phyloP scores from a whole-genome alignment of 37 sponge, comb jelly and placozoan species.

The Ianthella basta region DNA sequence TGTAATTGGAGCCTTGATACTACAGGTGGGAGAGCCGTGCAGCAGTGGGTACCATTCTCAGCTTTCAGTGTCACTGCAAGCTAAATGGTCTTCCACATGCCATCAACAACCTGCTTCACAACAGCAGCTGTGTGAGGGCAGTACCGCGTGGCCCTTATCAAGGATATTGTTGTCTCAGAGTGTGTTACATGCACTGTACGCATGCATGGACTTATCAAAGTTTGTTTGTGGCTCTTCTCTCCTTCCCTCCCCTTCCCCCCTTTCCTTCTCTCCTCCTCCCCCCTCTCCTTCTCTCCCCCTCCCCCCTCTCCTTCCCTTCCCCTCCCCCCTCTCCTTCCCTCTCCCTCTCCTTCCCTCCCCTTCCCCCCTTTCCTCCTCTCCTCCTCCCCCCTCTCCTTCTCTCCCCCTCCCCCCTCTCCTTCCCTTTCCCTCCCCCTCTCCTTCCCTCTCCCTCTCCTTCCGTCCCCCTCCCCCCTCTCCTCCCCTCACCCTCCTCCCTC shows the following conservation, averaged over 20 bases:
- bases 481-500: background rate
- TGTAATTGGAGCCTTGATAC: background rate
- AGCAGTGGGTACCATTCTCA: background rate
- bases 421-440: background rate
- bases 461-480: too few relatives aligned
- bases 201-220: too few relatives aligned
- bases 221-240: too few relatives aligned
- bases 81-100: too few relatives aligned
- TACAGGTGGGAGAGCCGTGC: background rate
- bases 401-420: background rate
- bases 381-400: background rate
- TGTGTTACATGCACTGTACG: too few relatives aligned
- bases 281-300: background rate
- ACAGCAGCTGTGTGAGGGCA: too few relatives aligned
- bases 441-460: too few relatives aligned
- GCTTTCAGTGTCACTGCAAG: background rate
- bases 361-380: background rate
- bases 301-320: too few relatives aligned
- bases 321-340: background rate
- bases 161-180: too few relatives aligned
- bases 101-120: too few relatives aligned
- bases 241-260: too few relatives aligned
- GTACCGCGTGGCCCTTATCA: too few relatives aligned
- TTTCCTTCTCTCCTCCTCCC: background rate
- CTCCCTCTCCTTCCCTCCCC: background rate